These are phyloP conservation scores for Meloidogyne floridensis DNA, from an alignment of 1,140 invertebrate species.

Conservation along the genomic window DNA sequence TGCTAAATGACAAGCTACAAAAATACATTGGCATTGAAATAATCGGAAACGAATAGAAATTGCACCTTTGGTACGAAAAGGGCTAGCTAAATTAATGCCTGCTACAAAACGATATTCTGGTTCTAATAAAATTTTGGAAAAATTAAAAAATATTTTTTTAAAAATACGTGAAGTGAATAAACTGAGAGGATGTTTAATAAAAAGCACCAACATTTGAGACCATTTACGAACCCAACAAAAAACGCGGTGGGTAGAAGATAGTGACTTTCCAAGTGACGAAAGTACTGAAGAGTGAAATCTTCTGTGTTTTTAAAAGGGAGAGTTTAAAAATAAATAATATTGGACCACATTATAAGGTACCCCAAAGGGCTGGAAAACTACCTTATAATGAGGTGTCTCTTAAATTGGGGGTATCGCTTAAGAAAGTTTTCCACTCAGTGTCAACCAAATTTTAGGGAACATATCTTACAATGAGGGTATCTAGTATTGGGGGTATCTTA, in stretches of 20 bases:
- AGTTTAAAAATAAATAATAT: neutral
- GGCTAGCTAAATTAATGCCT: conserved; percentile 41
- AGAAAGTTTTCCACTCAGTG: too few relatives aligned
- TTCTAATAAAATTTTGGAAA: conserved; percentile 24
- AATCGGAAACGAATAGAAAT: conserved; percentile 53
- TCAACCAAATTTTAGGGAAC: too few relatives aligned
- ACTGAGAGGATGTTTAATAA: conserved; percentile 42
- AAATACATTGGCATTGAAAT: conserved; percentile 49
- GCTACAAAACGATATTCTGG: conserved; percentile 56
- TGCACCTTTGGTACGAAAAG: conserved; percentile 55
- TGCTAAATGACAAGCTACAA: conserved; percentile 55
- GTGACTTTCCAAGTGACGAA: conserved; percentile 41
- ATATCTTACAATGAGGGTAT: too few relatives aligned
- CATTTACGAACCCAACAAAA: conserved; percentile 56
- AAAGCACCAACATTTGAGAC: conserved; percentile 56
- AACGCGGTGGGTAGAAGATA: conserved; percentile 48
- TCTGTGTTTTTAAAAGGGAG: conserved; percentile 21
- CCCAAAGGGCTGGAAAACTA: too few relatives aligned
- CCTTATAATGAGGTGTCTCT: too few relatives aligned
- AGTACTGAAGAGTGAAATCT: conserved; percentile 48
- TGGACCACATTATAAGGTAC: too few relatives aligned
- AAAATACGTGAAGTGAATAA: conserved; percentile 48
- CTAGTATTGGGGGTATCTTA: too few relatives aligned
- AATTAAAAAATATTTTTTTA: neutral
- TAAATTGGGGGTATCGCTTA: too few relatives aligned